phyloP scores from a whole-genome alignment of 2,113 vertebrate species.

The Semnopithecus entellus region DNA sequence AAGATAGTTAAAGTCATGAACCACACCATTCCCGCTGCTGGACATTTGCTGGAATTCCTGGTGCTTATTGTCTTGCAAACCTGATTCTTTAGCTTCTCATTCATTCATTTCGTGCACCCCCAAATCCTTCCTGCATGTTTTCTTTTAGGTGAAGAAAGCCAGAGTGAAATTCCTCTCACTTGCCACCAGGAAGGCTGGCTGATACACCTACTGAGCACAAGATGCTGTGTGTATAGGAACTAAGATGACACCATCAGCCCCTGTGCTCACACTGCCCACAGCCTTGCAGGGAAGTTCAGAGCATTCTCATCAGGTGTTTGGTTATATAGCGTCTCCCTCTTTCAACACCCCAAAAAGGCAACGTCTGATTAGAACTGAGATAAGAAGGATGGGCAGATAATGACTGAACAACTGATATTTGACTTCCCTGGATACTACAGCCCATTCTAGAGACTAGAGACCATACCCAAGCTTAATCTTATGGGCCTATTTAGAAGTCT shows the following conservation, averaged over 20 bases:
- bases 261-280: neutral
- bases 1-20: neutral
- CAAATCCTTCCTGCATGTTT: neutral
- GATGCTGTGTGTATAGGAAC: neutral
- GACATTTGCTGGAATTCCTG: no score
- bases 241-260: accelerated
- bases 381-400: neutral
- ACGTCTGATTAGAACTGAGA: neutral
- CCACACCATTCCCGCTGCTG: neutral
- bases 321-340: neutral
- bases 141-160: neutral
- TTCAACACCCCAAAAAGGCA: neutral
- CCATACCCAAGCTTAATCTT: neutral
- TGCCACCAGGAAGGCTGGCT: neutral
- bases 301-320: neutral
- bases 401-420: neutral
- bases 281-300: neutral
- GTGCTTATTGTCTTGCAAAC: neutral
- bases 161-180: neutral
- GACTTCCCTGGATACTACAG: neutral
- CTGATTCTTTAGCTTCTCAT: neutral
- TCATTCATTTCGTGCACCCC: neutral
- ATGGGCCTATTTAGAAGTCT: conserved; percentile 44
- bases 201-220: neutral
- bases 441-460: neutral